phyloP scores from a whole-genome alignment of 2,797 vertebrate genomes.

The Halcyon leucocephala region DNA sequence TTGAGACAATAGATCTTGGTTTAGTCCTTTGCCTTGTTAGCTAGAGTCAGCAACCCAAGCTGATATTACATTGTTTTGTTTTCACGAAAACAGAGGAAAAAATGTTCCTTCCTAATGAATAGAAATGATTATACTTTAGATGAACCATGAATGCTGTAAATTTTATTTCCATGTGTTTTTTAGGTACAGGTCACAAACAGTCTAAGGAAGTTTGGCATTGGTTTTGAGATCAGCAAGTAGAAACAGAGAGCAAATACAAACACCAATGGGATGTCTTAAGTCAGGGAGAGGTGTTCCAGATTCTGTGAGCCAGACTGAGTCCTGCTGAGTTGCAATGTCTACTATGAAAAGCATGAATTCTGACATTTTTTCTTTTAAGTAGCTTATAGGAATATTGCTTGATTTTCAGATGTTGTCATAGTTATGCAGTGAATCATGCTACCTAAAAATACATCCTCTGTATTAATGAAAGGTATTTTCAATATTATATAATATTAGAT shows the following conservation, averaged over 20 bases:
- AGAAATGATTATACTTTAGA: background rate
- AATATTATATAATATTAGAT: background rate
- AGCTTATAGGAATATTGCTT: background rate
- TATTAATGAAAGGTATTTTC: background rate
- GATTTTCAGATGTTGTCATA: conserved; percentile 33
- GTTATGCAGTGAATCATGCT: conserved; percentile 2
- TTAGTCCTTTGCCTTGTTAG: background rate
- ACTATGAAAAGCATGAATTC: background rate
- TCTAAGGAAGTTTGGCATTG: background rate
- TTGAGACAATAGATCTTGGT: background rate
- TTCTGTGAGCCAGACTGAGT: background rate
- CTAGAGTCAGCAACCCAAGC: background rate
- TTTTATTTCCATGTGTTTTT: background rate
- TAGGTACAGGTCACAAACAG: background rate
- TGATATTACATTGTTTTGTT: background rate
- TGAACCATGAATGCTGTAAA: background rate
- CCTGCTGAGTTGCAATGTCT: background rate
- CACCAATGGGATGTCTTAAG: background rate
- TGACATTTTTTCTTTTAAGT: background rate
- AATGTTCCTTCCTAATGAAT: background rate
- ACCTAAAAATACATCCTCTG: background rate
- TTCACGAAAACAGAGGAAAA: background rate
- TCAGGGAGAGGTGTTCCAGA: background rate
- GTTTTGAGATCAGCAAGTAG: background rate
- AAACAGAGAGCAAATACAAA: background rate